phyloP scores from a whole-genome alignment of 2,113 vertebrate species.

The Octodon degus region DNA sequence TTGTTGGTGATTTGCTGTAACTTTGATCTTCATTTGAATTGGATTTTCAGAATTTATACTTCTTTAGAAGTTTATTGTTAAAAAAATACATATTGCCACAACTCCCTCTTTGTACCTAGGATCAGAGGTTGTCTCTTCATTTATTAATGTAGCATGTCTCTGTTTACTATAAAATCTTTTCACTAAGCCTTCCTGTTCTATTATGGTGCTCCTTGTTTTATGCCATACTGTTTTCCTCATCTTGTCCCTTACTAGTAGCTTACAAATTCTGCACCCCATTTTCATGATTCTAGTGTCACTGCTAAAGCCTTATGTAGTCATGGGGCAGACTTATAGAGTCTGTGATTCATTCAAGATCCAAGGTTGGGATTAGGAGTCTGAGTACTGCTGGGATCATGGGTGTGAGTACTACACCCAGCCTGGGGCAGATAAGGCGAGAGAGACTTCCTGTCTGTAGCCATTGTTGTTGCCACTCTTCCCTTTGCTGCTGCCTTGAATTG shows the following conservation, averaged over 20 bases:
- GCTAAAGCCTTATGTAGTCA: background rate
- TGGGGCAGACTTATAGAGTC: too few relatives aligned
- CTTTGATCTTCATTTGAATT: background rate
- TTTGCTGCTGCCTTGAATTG: too few relatives aligned
- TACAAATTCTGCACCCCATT: background rate
- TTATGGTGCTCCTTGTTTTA: background rate
- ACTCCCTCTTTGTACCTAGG: background rate
- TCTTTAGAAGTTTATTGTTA: background rate
- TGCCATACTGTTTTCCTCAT: background rate
- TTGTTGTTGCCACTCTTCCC: too few relatives aligned
- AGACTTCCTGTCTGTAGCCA: too few relatives aligned
- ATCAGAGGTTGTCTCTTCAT: background rate
- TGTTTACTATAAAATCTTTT: conserved; percentile 19
- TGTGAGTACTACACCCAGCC: too few relatives aligned
- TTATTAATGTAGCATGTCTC: conserved; percentile 40
- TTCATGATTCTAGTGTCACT: background rate
- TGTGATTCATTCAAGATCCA: too few relatives aligned
- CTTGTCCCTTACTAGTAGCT: background rate
- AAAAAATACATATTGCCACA: background rate
- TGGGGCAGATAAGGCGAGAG: too few relatives aligned
- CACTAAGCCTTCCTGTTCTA: background rate
- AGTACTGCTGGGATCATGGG: too few relatives aligned
- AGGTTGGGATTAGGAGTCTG: too few relatives aligned
- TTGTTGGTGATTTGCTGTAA: background rate
- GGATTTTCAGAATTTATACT: background rate